phyloP scores from a whole-genome alignment of 2,888 invertebrate species.

The Clusia tigrina region DNA sequence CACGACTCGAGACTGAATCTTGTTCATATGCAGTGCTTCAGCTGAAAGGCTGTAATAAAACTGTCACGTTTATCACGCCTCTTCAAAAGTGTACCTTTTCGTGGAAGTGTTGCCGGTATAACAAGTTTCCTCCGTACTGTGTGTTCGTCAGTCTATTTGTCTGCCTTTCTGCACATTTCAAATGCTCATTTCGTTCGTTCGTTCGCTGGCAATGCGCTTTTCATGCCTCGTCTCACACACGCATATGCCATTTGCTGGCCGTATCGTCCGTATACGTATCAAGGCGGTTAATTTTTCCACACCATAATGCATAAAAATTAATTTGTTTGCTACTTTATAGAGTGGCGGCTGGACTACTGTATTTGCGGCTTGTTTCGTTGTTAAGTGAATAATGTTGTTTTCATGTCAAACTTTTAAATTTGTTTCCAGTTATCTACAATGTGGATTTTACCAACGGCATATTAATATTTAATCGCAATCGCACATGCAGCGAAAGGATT shows the following conservation, averaged over 20 bases:
- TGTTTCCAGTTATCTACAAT: slow-evolving; percentile 6
- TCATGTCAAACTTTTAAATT: slow-evolving; percentile 45
- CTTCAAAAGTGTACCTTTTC: slow-evolving; percentile 34
- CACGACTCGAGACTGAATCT: not conserved
- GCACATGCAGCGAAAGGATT: not conserved
- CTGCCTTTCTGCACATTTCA: not conserved
- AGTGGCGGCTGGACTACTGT: not conserved
- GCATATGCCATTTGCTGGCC: not conserved
- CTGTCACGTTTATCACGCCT: slow-evolving; percentile 46
- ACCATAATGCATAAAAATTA: slow-evolving; percentile 46
- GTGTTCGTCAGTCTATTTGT: not conserved
- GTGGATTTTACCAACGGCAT: slow-evolving; percentile 24
- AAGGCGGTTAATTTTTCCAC: not conserved
- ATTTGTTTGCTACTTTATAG: slow-evolving; percentile 49
- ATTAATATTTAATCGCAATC: not conserved
- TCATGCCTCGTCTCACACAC: not conserved
- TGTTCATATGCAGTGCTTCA: not conserved
- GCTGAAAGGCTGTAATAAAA: slow-evolving; percentile 39
- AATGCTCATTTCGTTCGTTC: too few relatives aligned
- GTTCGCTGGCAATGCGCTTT: not conserved
- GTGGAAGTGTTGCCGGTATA: slow-evolving; percentile 18
- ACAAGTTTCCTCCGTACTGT: slow-evolving; percentile 11
- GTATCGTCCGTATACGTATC: not conserved
- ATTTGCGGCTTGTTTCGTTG: slow-evolving; percentile 34
- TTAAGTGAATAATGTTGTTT: slow-evolving; percentile 59